Conservation (phyloP, 2,113 vertebrate species). For the Macaca nemestrina region DNA sequence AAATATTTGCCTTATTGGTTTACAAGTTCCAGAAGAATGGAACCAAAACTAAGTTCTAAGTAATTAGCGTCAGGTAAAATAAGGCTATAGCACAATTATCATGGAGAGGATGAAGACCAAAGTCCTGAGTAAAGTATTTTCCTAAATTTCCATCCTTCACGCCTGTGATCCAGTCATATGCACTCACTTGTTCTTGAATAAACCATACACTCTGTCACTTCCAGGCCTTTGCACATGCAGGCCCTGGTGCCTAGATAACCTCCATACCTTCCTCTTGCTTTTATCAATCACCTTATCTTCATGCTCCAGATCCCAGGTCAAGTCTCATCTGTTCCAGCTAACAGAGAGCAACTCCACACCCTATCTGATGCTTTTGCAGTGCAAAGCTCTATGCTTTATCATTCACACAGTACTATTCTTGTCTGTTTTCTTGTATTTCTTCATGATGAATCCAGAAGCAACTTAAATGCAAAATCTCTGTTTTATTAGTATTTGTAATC, state of each 20-base stretch:
- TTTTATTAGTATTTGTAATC: not conserved
- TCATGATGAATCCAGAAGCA: not conserved
- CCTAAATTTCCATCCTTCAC: not conserved
- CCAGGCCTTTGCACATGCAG: not conserved
- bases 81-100: not conserved
- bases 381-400: rapidly evolving
- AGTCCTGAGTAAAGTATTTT: not conserved
- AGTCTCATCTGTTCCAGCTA: not conserved
- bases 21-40: not conserved
- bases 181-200: not conserved
- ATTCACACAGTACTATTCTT: not conserved
- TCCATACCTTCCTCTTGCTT: not conserved
- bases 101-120: not conserved
- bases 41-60: not conserved
- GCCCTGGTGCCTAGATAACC: not conserved
- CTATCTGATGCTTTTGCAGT: not conserved
- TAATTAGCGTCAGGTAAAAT: not conserved
- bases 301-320: not conserved
- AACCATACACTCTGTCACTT: not conserved
- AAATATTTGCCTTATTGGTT: not conserved
- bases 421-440: not conserved
- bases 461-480: not conserved
- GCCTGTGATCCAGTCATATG: not conserved
- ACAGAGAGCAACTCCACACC: not conserved
- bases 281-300: not conserved